These are phyloP conservation scores for Apteryx mantelli DNA, from an alignment of 2,113 vertebrate species.

Conservation along the genomic window DNA sequence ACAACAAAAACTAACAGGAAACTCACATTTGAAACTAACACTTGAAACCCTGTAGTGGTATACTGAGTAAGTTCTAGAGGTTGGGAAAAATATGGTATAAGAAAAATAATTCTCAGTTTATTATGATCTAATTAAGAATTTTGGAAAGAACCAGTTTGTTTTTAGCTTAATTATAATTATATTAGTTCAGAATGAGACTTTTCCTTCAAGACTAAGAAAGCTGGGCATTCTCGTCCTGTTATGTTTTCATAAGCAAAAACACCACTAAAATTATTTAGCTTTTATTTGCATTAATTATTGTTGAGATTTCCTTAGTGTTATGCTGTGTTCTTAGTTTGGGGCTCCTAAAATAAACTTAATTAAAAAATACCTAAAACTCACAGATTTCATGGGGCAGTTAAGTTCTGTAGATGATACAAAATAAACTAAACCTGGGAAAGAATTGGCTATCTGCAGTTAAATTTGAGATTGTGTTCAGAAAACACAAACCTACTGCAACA, in stretches of 20 bases:
- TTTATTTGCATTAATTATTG: neutral
- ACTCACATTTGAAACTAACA: neutral
- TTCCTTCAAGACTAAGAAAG: neutral
- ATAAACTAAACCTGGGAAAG: neutral
- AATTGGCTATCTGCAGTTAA: neutral
- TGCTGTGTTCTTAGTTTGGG: neutral
- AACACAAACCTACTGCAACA: neutral
- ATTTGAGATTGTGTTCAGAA: neutral
- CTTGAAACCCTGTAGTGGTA: neutral
- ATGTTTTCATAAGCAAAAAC: neutral
- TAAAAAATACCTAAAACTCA: neutral
- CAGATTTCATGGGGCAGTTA: neutral
- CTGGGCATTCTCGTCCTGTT: neutral
- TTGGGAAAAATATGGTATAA: neutral
- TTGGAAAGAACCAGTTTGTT: neutral
- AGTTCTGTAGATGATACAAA: neutral
- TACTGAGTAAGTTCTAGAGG: neutral
- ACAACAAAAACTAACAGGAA: neutral
- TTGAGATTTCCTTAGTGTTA: neutral
- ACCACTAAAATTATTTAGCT: neutral
- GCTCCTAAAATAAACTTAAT: neutral
- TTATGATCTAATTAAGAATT: neutral
- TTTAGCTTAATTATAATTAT: neutral
- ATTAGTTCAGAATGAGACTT: neutral
- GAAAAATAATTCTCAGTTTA: neutral